Evolutionary conservation across 1,140 invertebrate species (phyloP).

Genomic region (Pteromalus puparum): DNA sequence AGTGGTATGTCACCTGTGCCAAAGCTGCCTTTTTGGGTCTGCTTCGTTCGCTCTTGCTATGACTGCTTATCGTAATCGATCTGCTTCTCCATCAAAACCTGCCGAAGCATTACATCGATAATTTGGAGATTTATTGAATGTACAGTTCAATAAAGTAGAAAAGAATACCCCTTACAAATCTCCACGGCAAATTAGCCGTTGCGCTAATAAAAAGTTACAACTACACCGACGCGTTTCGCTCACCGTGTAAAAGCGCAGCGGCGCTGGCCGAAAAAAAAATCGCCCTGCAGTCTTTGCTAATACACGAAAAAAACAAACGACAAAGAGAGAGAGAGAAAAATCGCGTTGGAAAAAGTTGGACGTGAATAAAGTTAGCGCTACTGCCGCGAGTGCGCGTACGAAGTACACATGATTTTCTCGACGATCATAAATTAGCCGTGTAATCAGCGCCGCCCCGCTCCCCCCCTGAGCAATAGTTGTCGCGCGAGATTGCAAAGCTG

Average conservation of each 20-base stretch:
- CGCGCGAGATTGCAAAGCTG: not conserved
- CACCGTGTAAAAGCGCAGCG: not conserved
- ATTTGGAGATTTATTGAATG: too few species aligned
- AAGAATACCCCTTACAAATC: conserved; percentile 8
- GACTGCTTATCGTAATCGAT: too few species aligned
- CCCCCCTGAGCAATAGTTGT: conserved; percentile 5
- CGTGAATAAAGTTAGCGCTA: conserved; percentile 45
- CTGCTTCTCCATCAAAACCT: too few species aligned
- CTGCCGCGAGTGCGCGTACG: not conserved
- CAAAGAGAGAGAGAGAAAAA: not conserved
- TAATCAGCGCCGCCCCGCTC: not conserved
- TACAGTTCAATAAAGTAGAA: not conserved
- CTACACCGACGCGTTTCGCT: not conserved
- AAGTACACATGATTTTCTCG: conserved; percentile 48
- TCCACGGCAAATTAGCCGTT: conserved; percentile 40
- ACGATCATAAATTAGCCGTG: conserved; percentile 48
- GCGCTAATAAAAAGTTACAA: conserved; percentile 37
- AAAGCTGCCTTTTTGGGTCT: too few species aligned
- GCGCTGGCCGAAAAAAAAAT: conserved; percentile 22
- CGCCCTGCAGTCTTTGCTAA: conserved; percentile 12
- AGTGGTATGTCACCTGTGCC: too few species aligned
- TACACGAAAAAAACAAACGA: conserved; percentile 7
- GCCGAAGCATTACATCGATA: too few species aligned
- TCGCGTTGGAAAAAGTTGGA: conserved; percentile 40
- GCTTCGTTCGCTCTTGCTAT: too few species aligned